Percentiles rank a stretch among this genome's conserved stretches.
Conservation (phyloP, 92 coral and sea anemone species). For the Hydrozoanthus gracilis region DNA sequence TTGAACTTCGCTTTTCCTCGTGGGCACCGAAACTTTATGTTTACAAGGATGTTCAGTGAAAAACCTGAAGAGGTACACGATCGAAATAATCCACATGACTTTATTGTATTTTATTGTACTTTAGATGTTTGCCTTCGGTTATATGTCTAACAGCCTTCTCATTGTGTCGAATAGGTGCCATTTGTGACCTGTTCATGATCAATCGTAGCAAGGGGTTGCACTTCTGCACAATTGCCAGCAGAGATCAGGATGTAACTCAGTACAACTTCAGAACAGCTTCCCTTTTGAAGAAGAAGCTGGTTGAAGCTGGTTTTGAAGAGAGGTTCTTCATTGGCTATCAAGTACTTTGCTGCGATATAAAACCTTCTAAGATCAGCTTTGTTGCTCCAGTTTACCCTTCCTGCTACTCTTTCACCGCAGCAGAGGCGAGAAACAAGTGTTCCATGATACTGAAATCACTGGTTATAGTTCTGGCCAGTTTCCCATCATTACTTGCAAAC, state of each 20-base stretch:
- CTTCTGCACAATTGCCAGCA: constrained; percentile 24
- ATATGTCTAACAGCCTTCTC: too few species aligned
- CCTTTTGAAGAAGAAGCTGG: constrained; percentile 1
- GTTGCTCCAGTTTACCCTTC: not conserved
- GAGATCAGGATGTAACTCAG: not conserved
- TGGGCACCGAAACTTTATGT: too few species aligned
- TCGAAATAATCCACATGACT: too few species aligned
- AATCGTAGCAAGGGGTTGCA: constrained; percentile 18
- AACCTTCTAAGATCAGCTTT: not conserved
- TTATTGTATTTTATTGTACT: too few species aligned
- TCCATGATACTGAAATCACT: constrained; percentile 23
- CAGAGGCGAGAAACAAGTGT: not conserved
- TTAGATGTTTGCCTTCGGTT: too few species aligned
- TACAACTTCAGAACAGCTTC: constrained; percentile 12
- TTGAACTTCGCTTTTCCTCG: too few species aligned
- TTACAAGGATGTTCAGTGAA: too few species aligned
- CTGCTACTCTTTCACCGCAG: not conserved
- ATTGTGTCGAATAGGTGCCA: not conserved
- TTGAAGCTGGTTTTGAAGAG: constrained; percentile 1
- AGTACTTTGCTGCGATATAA: not conserved
- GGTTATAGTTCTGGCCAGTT: constrained; percentile 28
- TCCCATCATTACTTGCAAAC: constrained; percentile 38
- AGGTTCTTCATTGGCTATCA: constrained; percentile 22
- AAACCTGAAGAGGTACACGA: too few species aligned
- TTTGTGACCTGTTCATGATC: constrained; percentile 45